Base-by-base conservation (phyloP, 2,113 vertebrate species). In the Pachypanchax playfairii region DNA sequence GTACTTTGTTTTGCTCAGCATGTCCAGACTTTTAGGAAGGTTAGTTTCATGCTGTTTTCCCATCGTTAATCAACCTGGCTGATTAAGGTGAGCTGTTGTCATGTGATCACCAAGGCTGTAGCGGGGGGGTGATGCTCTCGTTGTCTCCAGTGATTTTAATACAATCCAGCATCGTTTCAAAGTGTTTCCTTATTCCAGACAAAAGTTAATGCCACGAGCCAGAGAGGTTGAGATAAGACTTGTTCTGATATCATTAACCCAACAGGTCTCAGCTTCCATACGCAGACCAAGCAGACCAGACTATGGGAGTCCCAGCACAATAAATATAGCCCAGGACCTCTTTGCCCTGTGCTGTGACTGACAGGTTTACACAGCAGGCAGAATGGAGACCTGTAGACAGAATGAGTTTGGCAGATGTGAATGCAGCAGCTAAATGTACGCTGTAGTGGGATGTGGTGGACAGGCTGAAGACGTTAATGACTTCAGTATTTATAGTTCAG, bases 11-110 rank as follows among this genome's bases (percentile, higher is more conserved):
- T 33, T 6, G 31, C 7, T 33, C 12, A 9, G n/a, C 8, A 11
- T n/a, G 36, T 51, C 24, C 11, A 8, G n/a, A 43, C 29, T 47
- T 35, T 60, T 26, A 60, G 67, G 49, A 70, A 75, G 65, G 41
- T 75, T 17, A 36, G 67, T 20, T 67, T 70, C 26, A 8, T 1
- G 0, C 39, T 51, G 68, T 85, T 87, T 86, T 83, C 74, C 66
- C 67, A 72, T 77, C 66, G 48, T 90, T 90, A 86, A 86, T 90
- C 86, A 84, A 54, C 35, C 17, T 22, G 52, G 53, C 71, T 85
- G 86, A 88, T 91, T 81, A 90, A 87, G 75, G 39, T 28, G 52
- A 47, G 33, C 7, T 28, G 39, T 88, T 88, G 80, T 87, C 84
- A 77, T 41, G 2, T 10, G 28, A 26, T 31, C 20, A 46, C 73